Conservation (phyloP, 2,888 invertebrate species). For the Sicus ferrugineus region DNA sequence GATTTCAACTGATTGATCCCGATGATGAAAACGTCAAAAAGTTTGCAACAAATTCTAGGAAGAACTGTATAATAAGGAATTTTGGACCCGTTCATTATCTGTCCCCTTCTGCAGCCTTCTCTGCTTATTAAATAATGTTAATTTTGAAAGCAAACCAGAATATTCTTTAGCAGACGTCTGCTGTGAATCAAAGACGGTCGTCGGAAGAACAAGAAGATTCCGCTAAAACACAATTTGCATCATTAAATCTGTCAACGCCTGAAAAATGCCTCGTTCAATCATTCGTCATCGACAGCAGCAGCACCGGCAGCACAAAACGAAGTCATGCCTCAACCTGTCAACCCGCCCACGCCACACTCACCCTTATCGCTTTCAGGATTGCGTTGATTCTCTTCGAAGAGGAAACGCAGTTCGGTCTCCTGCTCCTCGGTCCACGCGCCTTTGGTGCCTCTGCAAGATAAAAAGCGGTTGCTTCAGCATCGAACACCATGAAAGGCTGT, state of each 20-base stretch:
- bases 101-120: too few species aligned
- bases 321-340: neutral
- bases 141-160: too few species aligned
- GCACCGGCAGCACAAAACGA: slow-evolving; percentile 11
- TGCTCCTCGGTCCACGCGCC: slow-evolving; percentile 84
- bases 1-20: too few species aligned
- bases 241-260: slow-evolving; percentile 45
- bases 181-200: too few species aligned
- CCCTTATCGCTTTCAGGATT: slow-evolving; percentile 76
- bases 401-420: slow-evolving; percentile 81
- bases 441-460: slow-evolving; percentile 59
- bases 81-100: too few species aligned
- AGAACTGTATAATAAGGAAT: too few species aligned
- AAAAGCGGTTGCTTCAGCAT: neutral
- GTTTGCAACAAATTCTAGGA: too few species aligned
- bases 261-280: slow-evolving; percentile 44
- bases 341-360: slow-evolving; percentile 53
- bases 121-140: too few species aligned
- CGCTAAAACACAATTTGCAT: slow-evolving; percentile 46
- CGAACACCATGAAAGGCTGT: slow-evolving; percentile 28
- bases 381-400: slow-evolving; percentile 85
- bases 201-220: too few species aligned
- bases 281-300: slow-evolving; percentile 34
- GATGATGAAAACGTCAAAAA: too few species aligned
- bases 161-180: too few species aligned